A percentile compares a stretch with the other conserved stretches of the same genome.
phyloP scores from a whole-genome alignment of 2,888 invertebrate species.

The Autographa gamma region DNA sequence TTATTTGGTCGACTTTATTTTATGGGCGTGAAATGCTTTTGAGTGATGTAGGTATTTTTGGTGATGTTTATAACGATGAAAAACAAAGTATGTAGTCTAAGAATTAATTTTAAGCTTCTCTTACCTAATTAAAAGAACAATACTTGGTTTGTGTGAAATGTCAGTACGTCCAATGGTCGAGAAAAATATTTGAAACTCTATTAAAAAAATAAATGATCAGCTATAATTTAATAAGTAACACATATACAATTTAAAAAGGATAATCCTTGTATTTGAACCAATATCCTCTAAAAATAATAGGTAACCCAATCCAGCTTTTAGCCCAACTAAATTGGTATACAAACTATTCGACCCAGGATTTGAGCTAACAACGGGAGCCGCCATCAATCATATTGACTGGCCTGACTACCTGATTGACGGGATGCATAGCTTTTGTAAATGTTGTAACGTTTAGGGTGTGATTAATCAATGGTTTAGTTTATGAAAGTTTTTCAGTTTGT shows the following conservation, averaged over 20 bases:
- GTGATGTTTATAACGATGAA: too few species aligned
- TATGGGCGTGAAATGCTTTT: slow-evolving; percentile 22
- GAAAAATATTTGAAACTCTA: too few species aligned
- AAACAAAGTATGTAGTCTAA: too few species aligned
- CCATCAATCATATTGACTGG: slow-evolving; percentile 30
- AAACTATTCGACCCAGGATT: background rate
- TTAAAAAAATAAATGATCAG: too few species aligned
- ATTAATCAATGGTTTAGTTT: background rate
- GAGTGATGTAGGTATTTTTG: slow-evolving; percentile 12
- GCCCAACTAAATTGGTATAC: background rate
- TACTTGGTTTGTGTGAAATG: too few species aligned
- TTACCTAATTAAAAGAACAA: too few species aligned
- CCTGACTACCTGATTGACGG: slow-evolving; percentile 24
- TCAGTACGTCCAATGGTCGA: too few species aligned
- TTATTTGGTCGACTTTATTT: slow-evolving; percentile 45
- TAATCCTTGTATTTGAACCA: background rate
- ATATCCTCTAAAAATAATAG: background rate
- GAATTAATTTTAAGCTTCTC: too few species aligned
- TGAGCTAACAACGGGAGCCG: slow-evolving; percentile 15
- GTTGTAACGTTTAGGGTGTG: background rate
- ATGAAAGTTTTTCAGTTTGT: background rate
- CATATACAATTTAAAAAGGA: too few species aligned
- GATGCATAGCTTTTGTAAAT: slow-evolving; percentile 1
- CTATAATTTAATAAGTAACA: too few species aligned
- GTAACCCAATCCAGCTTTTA: background rate